A percentile compares a stretch with the other conserved stretches of the same genome.
Evolutionary conservation across 2,888 invertebrate species (phyloP).

Genomic region (Microdon myrmicae): DNA sequence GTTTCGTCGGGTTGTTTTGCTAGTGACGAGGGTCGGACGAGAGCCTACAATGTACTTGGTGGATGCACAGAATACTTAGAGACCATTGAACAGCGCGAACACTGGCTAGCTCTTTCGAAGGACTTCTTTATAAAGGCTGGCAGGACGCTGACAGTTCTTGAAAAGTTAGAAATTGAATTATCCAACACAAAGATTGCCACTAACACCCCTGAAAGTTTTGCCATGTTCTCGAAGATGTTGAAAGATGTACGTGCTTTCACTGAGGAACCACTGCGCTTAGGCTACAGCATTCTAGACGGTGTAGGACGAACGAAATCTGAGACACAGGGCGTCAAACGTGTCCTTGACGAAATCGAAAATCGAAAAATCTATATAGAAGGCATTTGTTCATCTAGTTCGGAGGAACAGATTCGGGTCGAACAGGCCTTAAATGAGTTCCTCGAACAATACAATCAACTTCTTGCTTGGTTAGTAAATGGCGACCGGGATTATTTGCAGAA

Average conservation of each 20-base stretch:
- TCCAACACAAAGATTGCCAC: conserved; percentile 73
- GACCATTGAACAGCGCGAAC: conserved; percentile 76
- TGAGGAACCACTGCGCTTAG: conserved; percentile 75
- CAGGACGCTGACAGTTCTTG: conserved; percentile 77
- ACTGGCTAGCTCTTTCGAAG: conserved; percentile 74
- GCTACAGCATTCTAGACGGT: conserved; percentile 77
- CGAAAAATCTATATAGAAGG: conserved; percentile 74
- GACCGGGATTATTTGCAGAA: conserved; percentile 79
- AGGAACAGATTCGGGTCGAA: conserved; percentile 77
- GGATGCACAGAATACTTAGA: conserved; percentile 77
- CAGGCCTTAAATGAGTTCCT: conserved; percentile 76
- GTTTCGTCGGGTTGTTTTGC: conserved; percentile 77
- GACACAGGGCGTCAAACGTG: conserved; percentile 74
- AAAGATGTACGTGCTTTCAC: conserved; percentile 76
- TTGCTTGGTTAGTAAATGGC: conserved; percentile 79
- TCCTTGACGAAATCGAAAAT: conserved; percentile 79
- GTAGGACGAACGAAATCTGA: conserved; percentile 74
- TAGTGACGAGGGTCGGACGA: conserved; percentile 74
- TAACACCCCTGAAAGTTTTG: conserved; percentile 75
- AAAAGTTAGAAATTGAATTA: conserved; percentile 79
- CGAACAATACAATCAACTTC: conserved; percentile 75
- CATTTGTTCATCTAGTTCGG: conserved; percentile 74
- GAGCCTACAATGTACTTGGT: conserved; percentile 75
- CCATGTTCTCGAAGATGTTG: conserved; percentile 75
- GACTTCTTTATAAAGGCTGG: conserved; percentile 79